Base-by-base conservation (phyloP, 2,888 invertebrate genomes). In the Drosophila recens region DNA sequence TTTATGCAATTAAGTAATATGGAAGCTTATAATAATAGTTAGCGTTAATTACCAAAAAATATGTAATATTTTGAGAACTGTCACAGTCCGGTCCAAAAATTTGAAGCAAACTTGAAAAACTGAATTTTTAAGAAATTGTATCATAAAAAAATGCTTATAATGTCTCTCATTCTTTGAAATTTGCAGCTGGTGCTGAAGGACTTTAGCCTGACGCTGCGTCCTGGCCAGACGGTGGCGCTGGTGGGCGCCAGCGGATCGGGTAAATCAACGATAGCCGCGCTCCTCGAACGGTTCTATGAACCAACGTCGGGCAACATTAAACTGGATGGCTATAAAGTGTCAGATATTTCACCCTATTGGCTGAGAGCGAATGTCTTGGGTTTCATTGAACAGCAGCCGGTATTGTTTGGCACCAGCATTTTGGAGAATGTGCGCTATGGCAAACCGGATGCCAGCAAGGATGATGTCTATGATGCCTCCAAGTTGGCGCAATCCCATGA, bases 341-440 rank as follows among this genome's bases (percentile, higher is more conserved):
- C 89, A 11, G 90, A 91, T 56, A 90, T 93, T 15, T 92, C 91
- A 5, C 95, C 96, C 1, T 94, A 95, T 42, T 99, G 98, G 98
- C 93, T 99, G 20, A 94, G 99, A 43, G 96, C 97, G 13, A 94
- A 95, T 53, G 96, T 96, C 0, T 94, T 98, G 17, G 98, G 98
- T 0, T 95, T 97, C 73, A 98, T 98, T 69, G 96, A 97, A 90
- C 98, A 98, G 93, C 98, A 99, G 91, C 99, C 99, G 0, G 95
- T 98, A 46, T 92, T 99, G 36, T 99, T 99, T 93, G 98, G 97
- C 0, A 97, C 98, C 10, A 95, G 96, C 6, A 96, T 99, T 3
- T 94, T 95, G 91, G 99, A 99, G 93, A 99, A 99, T 93, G 99
- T 99, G 63, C 94, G 98, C 58, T 99, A 98, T 90, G 98, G 98